Base-by-base conservation (phyloP, 2,888 invertebrate genomes). In the Selenia dentaria region DNA sequence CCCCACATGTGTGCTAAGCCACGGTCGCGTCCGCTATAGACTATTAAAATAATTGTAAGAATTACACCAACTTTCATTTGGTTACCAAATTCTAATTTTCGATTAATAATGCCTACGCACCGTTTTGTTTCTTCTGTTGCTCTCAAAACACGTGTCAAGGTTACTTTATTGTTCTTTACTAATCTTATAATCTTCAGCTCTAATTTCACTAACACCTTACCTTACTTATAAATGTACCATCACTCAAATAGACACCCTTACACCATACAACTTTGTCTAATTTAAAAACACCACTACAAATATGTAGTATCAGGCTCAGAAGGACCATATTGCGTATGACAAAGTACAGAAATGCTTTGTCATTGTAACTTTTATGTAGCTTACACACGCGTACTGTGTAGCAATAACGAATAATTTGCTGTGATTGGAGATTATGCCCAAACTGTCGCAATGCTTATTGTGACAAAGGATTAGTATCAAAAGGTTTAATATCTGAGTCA, bases 401-500 rank as follows among this genome's bases (percentile, higher is more conserved):
- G 9, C n/a, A 12, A 4, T 37, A 6, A 20, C 6, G 2, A 11
- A 10, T n/a, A 8, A 8, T 1, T 25, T 0, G 8, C 8, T 1
- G 6, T 11, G 4, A 26, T 11, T 13, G 13, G 13, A 10, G 29
- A 9, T 6, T 5, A 2, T 1, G 29, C n/a, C 0, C 2, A n/a
- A 12, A 0, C 26, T 12, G 5, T 16, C 6, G 5, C 1, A 26
- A 1, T 1, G 10, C 6, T 31, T 35, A 18, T 3, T 47, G 6
- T 16, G 47, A 37, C 47, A 41, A 28, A 27, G 47, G 36, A 8
- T 27, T 2, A n/a, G 4, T 13, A 5, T 0, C 4, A 4, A 28
- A 31, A 36, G 38, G 34, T 35, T 18, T 36, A 18, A 35, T 37
- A 32, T 38, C 46, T 65, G 63, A 61, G 54, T 63, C 63, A 65